A percentile compares a stretch with the other conserved stretches of the same genome.
phyloP scores from a whole-genome alignment of 2,888 invertebrate species.

The Himalopsyche anomala region DNA sequence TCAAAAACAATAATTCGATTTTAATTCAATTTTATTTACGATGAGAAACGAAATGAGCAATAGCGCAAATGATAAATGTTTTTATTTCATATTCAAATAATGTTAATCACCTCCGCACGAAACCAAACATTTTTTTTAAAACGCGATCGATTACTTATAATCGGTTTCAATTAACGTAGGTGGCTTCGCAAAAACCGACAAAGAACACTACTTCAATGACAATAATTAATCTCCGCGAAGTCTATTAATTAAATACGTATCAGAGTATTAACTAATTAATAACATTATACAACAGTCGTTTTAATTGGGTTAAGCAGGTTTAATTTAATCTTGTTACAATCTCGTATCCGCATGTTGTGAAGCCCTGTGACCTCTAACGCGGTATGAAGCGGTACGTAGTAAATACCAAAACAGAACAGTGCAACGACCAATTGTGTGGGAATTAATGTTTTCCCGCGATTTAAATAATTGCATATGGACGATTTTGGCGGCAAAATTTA shows the following conservation, averaged over 20 bases:
- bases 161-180: not conserved
- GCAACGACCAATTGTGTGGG: constrained; percentile 11
- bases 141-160: not conserved
- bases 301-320: too few species aligned
- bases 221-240: not conserved
- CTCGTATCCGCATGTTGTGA: not conserved
- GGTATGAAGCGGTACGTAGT: not conserved
- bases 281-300: too few species aligned
- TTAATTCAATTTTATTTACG: too few species aligned
- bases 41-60: too few species aligned
- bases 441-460: not conserved
- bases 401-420: constrained; percentile 39
- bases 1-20: too few species aligned
- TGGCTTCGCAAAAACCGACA: not conserved
- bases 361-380: not conserved
- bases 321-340: too few species aligned
- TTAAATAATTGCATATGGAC: not conserved
- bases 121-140: not conserved
- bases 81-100: not conserved
- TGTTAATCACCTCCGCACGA: not conserved
- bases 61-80: too few species aligned
- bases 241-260: not conserved
- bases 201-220: not conserved
- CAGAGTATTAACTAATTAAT: too few species aligned
- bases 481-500: constrained; percentile 10